Conservation (phyloP, 2,113 vertebrate genomes). For the Phylloscopus trochiloides region DNA sequence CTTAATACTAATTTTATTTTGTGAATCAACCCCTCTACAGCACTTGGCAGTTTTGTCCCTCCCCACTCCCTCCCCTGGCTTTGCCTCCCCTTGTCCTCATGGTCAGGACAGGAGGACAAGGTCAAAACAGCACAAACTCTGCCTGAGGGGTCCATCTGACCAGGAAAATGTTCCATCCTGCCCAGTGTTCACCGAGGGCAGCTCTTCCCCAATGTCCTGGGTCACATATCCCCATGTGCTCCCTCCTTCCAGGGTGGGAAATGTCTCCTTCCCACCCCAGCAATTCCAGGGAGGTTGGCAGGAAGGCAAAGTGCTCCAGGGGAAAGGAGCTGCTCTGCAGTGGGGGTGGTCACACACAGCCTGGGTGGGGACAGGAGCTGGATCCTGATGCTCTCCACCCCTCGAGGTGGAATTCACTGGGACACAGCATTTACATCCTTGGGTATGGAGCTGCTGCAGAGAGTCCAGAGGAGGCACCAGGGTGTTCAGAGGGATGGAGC, state of each 20-base stretch:
- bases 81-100: background rate
- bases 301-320: background rate
- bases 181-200: background rate
- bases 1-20: background rate
- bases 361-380: background rate
- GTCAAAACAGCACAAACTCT: background rate
- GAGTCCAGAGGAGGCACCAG: background rate
- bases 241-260: accelerated
- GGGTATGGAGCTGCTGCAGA: background rate
- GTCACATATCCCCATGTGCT: accelerated
- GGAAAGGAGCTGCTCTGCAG: background rate
- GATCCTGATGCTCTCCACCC: background rate
- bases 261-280: background rate
- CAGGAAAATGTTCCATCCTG: background rate
- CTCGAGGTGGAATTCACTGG: background rate
- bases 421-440: background rate
- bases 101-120: background rate
- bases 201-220: background rate
- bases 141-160: background rate
- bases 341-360: background rate
- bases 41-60: background rate
- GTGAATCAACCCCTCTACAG: background rate
- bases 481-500: background rate
- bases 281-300: background rate
- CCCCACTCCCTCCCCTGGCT: background rate